Conservation (phyloP, 2,797 vertebrate genomes). For the Clarias laeviceps region DNA sequence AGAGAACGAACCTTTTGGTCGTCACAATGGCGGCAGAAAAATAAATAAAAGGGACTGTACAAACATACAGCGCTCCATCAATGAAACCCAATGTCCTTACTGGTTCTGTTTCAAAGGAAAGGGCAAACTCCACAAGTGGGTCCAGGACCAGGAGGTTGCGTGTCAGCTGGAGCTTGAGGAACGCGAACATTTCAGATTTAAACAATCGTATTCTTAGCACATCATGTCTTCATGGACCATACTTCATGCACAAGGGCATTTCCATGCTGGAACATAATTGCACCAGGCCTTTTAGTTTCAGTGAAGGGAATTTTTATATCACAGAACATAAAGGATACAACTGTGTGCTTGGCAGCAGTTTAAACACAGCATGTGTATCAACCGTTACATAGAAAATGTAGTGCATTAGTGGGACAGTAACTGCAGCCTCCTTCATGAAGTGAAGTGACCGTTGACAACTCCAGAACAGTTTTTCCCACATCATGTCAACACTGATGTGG, state of each 20-base stretch:
- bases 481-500: background rate
- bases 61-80: constrained; percentile 57
- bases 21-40: constrained; percentile 58
- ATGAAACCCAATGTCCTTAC: constrained; percentile 19
- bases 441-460: background rate
- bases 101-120: background rate
- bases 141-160: too few relatives aligned
- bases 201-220: background rate
- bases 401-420: background rate
- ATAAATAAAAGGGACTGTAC: constrained; percentile 49
- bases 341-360: background rate
- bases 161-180: background rate
- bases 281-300: background rate
- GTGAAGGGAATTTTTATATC: background rate
- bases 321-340: background rate
- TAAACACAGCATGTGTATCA: background rate
- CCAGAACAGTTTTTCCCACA: background rate
- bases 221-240: background rate
- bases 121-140: background rate
- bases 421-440: background rate
- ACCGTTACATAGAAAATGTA: background rate
- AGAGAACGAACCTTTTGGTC: constrained; percentile 44
- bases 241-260: background rate
- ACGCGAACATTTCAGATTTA: background rate
- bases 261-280: background rate